phyloP scores from a whole-genome alignment of 1,140 invertebrate genomes.

The Cryptotermes secundus region DNA sequence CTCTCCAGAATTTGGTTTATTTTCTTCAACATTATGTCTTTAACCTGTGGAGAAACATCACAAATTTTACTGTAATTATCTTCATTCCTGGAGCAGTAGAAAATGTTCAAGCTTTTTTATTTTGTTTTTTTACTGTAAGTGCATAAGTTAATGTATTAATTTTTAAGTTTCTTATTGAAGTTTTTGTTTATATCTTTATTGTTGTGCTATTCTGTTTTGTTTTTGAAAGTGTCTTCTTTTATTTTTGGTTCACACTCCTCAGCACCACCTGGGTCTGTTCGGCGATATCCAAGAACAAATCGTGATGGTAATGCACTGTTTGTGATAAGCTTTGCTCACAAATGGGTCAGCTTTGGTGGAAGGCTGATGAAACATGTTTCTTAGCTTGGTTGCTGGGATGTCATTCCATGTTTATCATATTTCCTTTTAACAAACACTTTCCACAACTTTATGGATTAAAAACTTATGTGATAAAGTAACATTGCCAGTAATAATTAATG shows the following conservation, averaged over 20 bases:
- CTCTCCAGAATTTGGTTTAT: no score
- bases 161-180: neutral
- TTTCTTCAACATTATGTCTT: no score
- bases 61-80: no score
- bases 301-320: conserved; percentile 56
- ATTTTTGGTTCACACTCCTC: conserved; percentile 56
- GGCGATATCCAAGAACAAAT: conserved; percentile 53
- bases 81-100: no score
- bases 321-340: conserved; percentile 27
- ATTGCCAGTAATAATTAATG: no score
- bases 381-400: neutral
- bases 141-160: neutral
- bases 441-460: neutral
- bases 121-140: neutral
- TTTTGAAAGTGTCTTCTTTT: conserved; percentile 40
- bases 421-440: neutral
- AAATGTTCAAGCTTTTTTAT: neutral
- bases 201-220: neutral
- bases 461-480: no score
- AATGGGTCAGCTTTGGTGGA: conserved; percentile 31
- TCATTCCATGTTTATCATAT: neutral
- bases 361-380: neutral
- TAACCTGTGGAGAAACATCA: no score
- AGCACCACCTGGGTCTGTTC: conserved; percentile 52
- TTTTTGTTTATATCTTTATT: neutral